phyloP scores from a whole-genome alignment of 2,797 vertebrate species.

The Enteromius trimaculatus region DNA sequence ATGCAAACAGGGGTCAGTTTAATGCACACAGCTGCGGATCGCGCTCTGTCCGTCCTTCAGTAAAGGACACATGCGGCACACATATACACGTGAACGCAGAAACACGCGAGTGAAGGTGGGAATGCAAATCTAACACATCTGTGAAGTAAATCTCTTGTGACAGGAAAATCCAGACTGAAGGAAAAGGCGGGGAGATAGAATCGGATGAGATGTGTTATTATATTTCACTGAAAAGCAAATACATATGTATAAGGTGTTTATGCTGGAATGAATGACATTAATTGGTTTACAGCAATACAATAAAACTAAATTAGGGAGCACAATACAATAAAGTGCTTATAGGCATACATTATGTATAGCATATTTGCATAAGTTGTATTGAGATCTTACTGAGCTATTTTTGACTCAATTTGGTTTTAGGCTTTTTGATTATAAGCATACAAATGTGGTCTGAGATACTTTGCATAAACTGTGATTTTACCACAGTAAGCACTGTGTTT shows the following conservation, averaged over 20 bases:
- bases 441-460: not conserved
- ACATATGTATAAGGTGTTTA: conserved; percentile 17
- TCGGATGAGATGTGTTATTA: not conserved
- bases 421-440: not conserved
- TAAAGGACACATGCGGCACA: conserved; percentile 3
- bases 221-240: conserved; percentile 21
- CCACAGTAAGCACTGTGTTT: not conserved
- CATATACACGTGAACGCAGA: not conserved
- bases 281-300: conserved; percentile 31
- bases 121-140: conserved; percentile 13
- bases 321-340: conserved; percentile 7
- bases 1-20: conserved; percentile 26
- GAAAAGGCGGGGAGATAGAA: not conserved
- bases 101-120: not conserved
- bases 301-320: not conserved
- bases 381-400: not conserved
- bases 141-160: conserved; percentile 17
- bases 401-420: not conserved
- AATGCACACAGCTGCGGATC: not conserved
- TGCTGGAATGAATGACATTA: conserved; percentile 1
- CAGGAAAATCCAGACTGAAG: conserved; percentile 7
- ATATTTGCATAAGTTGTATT: conserved; percentile 5
- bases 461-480: not conserved
- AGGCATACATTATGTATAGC: not conserved
- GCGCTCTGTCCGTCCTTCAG: not conserved